Percentiles rank a stretch among this genome's conserved stretches.
Evolutionary conservation across 2,888 invertebrate genomes (phyloP).

Genomic region (Rotaria macrura): DNA sequence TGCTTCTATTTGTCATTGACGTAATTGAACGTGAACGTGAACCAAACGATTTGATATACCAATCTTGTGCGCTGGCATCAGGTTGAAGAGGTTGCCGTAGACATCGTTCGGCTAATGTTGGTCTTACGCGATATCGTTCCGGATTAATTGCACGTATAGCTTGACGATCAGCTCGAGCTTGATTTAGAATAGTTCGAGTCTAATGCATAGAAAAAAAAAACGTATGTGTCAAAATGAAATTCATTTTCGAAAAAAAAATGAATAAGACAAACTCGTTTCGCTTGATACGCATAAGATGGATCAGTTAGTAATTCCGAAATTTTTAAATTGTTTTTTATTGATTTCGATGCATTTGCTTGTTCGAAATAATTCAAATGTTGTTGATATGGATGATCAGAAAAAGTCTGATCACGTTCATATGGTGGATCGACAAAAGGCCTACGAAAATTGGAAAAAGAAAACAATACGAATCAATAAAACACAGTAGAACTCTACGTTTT

Average conservation of each 20-base stretch:
- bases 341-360: slow-evolving; percentile 46
- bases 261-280: background rate
- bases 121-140: slow-evolving; percentile 9
- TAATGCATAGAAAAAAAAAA: background rate
- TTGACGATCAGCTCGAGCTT: slow-evolving; percentile 18
- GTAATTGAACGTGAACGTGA: background rate
- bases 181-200: background rate
- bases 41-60: background rate
- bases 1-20: background rate
- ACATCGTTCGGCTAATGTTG: slow-evolving; percentile 29
- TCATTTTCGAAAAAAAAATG: too few relatives aligned
- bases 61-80: background rate
- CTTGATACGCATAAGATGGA: background rate
- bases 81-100: slow-evolving; percentile 23
- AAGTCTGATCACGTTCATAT: slow-evolving; percentile 40
- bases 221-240: background rate
- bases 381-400: slow-evolving; percentile 47
- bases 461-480: too few relatives aligned
- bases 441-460: too few relatives aligned
- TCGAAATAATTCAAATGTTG: slow-evolving; percentile 46
- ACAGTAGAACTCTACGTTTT: slow-evolving; percentile 38
- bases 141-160: background rate
- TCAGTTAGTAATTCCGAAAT: slow-evolving; percentile 40
- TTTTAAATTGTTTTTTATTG: slow-evolving; percentile 49
- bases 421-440: slow-evolving; percentile 19